Percentiles rank a stretch among this genome's conserved stretches.
Conservation (phyloP, 2,113 vertebrate genomes). For the Loxodonta africana region DNA sequence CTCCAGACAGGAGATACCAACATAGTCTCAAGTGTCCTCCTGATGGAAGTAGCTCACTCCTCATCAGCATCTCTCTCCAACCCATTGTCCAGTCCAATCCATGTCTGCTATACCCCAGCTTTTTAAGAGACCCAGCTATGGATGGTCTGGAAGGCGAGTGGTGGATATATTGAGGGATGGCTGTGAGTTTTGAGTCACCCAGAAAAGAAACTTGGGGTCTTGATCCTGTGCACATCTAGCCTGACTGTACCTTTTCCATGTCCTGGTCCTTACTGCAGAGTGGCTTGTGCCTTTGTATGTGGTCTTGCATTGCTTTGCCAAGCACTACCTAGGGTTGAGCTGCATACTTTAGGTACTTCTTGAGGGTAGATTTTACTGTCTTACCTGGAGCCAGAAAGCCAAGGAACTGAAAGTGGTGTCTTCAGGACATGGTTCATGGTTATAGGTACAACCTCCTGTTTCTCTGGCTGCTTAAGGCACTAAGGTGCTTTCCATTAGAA, state of each 20-base stretch:
- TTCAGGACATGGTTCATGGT: slow-evolving; percentile 39
- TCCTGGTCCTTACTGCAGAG: background rate
- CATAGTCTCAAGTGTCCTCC: no score
- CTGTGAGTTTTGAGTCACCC: slow-evolving; percentile 1
- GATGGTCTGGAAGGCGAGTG: background rate
- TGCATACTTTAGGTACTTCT: background rate
- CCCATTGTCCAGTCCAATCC: no score
- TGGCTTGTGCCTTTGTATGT: background rate
- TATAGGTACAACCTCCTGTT: background rate
- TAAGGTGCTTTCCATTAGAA: slow-evolving; percentile 63
- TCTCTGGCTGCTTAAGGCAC: slow-evolving; percentile 28
- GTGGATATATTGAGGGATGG: background rate
- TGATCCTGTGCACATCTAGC: background rate
- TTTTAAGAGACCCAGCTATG: background rate
- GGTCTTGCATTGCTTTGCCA: background rate
- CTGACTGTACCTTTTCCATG: background rate
- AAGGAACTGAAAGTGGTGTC: slow-evolving; percentile 8
- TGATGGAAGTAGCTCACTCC: no score
- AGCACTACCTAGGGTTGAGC: background rate
- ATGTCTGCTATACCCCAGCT: background rate
- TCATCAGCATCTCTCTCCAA: no score
- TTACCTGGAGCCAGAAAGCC: slow-evolving; percentile 3
- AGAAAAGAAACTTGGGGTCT: slow-evolving; percentile 1
- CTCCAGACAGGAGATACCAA: no score
- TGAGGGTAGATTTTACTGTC: background rate